Conservation (phyloP, 2,888 invertebrate species). For the Phengaris arion region DNA sequence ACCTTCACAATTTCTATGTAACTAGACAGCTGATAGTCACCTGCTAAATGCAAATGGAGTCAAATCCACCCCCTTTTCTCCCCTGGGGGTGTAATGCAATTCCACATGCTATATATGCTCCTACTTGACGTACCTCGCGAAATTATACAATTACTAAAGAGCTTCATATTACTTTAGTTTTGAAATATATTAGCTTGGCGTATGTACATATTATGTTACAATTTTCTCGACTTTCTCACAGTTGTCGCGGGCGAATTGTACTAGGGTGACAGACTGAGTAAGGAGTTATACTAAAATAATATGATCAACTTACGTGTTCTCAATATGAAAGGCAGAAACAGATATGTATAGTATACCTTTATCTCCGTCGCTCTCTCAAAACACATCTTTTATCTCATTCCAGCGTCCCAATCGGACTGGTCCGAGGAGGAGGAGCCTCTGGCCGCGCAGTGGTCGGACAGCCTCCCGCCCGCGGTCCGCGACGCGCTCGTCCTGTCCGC, state of each 20-base stretch:
- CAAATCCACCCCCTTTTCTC: neutral
- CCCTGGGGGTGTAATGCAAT: neutral
- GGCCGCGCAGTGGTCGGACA: constrained; percentile 70
- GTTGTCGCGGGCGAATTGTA: no score
- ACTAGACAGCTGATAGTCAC: neutral
- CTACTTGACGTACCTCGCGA: neutral
- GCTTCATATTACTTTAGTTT: neutral
- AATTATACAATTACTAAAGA: neutral
- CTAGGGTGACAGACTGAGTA: no score
- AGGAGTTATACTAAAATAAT: no score
- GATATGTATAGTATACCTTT: no score
- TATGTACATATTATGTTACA: no score
- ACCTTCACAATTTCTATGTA: neutral
- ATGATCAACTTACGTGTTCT: no score
- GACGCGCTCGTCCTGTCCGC: constrained; percentile 59
- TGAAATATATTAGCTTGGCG: neutral
- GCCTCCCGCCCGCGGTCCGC: constrained; percentile 62
- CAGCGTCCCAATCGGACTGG: constrained; percentile 70
- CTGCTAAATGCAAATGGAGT: neutral
- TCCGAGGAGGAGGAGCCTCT: constrained; percentile 72
- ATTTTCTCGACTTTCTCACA: no score
- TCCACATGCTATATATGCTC: neutral
- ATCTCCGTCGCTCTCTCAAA: no score
- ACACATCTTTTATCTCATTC: no score
- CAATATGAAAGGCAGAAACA: no score